A percentile compares a stretch with the other conserved stretches of the same genome.
Conservation (phyloP, 2,888 invertebrate genomes). For the Drosophila planitibia region DNA sequence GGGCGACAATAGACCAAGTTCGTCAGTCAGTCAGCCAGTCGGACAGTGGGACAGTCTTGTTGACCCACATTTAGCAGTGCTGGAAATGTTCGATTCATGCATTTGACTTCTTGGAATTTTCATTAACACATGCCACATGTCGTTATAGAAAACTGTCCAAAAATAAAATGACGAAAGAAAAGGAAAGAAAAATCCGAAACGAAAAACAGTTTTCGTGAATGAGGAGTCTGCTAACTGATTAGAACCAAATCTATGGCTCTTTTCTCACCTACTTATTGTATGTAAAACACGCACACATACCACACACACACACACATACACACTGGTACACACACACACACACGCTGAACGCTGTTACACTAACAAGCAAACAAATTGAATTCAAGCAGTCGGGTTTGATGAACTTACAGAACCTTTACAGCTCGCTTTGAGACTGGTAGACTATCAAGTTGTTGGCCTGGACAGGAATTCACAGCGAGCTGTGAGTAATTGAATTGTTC, state of each 20-base stretch:
- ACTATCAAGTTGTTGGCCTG: slow-evolving; percentile 11
- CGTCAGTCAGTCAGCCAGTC: slow-evolving; percentile 19
- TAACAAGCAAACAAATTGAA: slow-evolving; percentile 69
- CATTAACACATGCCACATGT: slow-evolving; percentile 74
- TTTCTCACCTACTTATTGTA: slow-evolving; percentile 56
- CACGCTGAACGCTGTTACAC: slow-evolving; percentile 65
- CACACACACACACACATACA: slow-evolving; percentile 20
- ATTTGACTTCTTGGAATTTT: slow-evolving; percentile 76
- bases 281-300: slow-evolving; percentile 15
- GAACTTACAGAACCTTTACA: slow-evolving; percentile 56
- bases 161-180: slow-evolving; percentile 27
- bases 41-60: slow-evolving; percentile 53
- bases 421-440: slow-evolving; percentile 3
- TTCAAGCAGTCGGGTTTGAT: slow-evolving; percentile 67
- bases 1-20: slow-evolving; percentile 58
- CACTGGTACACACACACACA: slow-evolving; percentile 27
- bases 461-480: slow-evolving; percentile 56
- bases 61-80: slow-evolving; percentile 71
- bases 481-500: slow-evolving; percentile 76
- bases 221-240: slow-evolving; percentile 26
- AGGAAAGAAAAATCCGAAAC: slow-evolving; percentile 37
- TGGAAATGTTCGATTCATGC: slow-evolving; percentile 39
- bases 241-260: slow-evolving; percentile 27
- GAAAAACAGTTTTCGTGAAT: slow-evolving; percentile 48
- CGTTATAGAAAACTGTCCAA: slow-evolving; percentile 68